A percentile compares a stretch with the other conserved stretches of the same genome.
Conservation (phyloP, 2,113 vertebrate species). For the Alethe diademata region DNA sequence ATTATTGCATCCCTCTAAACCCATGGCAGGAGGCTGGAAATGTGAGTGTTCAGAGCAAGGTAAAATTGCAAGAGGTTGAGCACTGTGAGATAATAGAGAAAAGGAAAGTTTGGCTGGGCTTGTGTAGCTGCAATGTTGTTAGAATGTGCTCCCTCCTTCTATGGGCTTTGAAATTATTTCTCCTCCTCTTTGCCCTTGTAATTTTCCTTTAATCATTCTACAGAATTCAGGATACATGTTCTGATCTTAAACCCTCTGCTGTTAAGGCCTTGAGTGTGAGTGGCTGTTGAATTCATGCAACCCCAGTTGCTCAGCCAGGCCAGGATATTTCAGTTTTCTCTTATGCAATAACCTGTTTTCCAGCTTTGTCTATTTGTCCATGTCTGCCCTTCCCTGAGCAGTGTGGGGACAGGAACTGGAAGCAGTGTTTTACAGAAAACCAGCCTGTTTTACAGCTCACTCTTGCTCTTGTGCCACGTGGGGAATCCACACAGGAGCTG, state of each 20-base stretch:
- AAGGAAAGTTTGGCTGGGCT: not conserved
- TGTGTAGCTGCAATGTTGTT: not conserved
- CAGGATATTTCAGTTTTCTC: fast-evolving
- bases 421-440: not conserved
- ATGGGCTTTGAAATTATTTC: not conserved
- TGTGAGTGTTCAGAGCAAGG: not conserved
- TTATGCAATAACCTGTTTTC: not conserved
- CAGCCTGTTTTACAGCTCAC: fast-evolving
- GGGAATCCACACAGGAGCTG: fast-evolving
- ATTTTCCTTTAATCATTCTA: not conserved
- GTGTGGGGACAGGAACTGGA: not conserved
- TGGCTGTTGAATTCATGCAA: not conserved
- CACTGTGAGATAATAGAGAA: fast-evolving
- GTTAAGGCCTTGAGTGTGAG: not conserved
- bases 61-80: not conserved
- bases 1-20: not conserved
- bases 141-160: not conserved
- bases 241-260: not conserved
- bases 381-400: not conserved
- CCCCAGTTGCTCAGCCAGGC: not conserved
- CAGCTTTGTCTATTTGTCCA: not conserved
- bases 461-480: fast-evolving
- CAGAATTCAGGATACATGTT: not conserved
- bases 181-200: not conserved
- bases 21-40: not conserved